Percentiles rank a stretch among this genome's conserved stretches.
Evolutionary conservation across 2,888 invertebrate genomes (phyloP).

Genomic region (Lasiommata megera): DNA sequence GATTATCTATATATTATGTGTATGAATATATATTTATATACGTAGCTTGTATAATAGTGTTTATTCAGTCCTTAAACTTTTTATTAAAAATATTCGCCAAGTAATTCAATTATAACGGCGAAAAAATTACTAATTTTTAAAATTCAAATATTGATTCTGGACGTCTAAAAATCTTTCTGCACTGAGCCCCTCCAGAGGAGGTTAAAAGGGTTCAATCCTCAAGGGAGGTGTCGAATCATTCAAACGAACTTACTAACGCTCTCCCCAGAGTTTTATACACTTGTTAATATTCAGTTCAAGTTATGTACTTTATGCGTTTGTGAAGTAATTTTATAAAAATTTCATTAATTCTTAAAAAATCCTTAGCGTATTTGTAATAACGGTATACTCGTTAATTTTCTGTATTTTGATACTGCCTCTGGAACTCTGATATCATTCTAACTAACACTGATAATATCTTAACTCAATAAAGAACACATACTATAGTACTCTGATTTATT

Average conservation of each 20-base stretch:
- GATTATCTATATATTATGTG: too few species aligned
- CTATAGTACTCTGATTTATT: too few species aligned
- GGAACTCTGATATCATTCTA: too few species aligned
- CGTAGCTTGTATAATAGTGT: background rate
- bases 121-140: background rate
- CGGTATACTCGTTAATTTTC: too few species aligned
- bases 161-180: constrained; percentile 46
- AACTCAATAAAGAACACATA: too few species aligned
- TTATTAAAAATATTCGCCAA: background rate
- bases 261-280: constrained; percentile 66
- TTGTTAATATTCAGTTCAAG: constrained; percentile 44
- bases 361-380: too few species aligned
- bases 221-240: constrained; percentile 75
- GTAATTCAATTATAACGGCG: background rate
- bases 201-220: constrained; percentile 66
- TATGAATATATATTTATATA: too few species aligned
- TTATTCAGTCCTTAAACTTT: background rate
- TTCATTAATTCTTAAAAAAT: too few species aligned
- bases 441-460: too few species aligned
- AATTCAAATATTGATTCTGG: constrained; percentile 8
- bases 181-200: constrained; percentile 45
- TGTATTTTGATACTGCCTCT: too few species aligned
- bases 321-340: too few species aligned
- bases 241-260: constrained; percentile 71
- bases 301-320: constrained; percentile 29